Evolutionary conservation across 2,113 vertebrate species (phyloP).

Genomic region (Indri indri): DNA sequence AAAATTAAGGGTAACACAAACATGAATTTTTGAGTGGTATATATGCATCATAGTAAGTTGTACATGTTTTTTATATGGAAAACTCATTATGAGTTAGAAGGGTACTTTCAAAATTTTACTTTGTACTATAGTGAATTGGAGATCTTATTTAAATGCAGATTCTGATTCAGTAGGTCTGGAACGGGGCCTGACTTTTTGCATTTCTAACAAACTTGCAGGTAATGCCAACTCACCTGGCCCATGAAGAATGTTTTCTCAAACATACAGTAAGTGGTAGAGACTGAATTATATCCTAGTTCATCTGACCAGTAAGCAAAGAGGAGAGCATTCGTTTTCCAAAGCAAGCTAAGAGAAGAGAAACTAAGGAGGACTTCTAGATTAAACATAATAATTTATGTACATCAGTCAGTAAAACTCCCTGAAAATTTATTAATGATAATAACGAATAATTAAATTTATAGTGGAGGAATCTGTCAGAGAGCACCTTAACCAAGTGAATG

Average conservation of each 20-base stretch:
- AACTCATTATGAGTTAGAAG: neutral
- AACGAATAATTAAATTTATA: neutral
- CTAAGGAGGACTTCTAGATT: neutral
- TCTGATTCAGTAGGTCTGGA: neutral
- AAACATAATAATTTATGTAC: neutral
- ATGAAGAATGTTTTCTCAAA: neutral
- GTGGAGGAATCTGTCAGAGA: neutral
- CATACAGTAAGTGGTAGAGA: neutral
- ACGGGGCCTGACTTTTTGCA: neutral
- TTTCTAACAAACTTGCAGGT: neutral
- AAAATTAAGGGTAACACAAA: neutral
- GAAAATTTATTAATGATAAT: neutral
- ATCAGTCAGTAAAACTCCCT: neutral
- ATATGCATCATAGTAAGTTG: neutral
- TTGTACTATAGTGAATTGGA: neutral
- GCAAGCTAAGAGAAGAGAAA: neutral
- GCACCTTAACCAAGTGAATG: too few species aligned
- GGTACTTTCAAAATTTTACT: neutral
- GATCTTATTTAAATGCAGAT: neutral
- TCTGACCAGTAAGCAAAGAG: neutral
- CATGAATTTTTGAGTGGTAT: neutral
- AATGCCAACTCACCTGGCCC: neutral
- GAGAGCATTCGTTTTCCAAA: neutral
- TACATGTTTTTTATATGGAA: neutral
- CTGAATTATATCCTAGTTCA: neutral